phyloP scores from a whole-genome alignment of 2,797 vertebrate species.

The Podargus strigoides region DNA sequence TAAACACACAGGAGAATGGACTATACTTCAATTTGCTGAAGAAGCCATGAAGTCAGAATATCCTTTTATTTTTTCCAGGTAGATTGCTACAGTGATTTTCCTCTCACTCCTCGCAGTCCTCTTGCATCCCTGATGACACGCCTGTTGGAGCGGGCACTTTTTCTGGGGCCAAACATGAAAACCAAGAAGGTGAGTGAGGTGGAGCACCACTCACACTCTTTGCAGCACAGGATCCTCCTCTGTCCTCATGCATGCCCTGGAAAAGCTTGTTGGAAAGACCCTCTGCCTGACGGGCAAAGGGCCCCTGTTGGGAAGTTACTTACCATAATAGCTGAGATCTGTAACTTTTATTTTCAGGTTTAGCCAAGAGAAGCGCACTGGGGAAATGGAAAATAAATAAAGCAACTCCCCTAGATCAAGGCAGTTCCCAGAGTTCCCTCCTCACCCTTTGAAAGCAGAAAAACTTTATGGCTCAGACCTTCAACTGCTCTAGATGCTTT shows the following conservation, averaged over 20 bases:
- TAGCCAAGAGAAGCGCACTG: not conserved
- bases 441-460: not conserved
- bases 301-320: not conserved
- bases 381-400: slow-evolving; percentile 1
- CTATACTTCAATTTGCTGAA: not conserved
- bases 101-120: not conserved
- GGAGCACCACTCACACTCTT: not conserved
- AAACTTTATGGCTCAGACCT: not conserved
- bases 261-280: not conserved
- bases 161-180: not conserved
- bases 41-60: not conserved
- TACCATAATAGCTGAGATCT: not conserved
- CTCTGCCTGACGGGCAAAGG: accelerated
- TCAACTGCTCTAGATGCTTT: not conserved
- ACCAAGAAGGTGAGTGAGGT: not conserved
- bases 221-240: not conserved
- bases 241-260: not conserved
- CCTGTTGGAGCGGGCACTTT: not conserved
- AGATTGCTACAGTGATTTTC: not conserved
- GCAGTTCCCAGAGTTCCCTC: not conserved
- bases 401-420: not conserved
- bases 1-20: accelerated
- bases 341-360: not conserved
- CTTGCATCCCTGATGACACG: not conserved
- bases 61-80: not conserved